Evolutionary conservation across 1,140 invertebrate genomes (phyloP).

Genomic region (Monomorium pharaonis): DNA sequence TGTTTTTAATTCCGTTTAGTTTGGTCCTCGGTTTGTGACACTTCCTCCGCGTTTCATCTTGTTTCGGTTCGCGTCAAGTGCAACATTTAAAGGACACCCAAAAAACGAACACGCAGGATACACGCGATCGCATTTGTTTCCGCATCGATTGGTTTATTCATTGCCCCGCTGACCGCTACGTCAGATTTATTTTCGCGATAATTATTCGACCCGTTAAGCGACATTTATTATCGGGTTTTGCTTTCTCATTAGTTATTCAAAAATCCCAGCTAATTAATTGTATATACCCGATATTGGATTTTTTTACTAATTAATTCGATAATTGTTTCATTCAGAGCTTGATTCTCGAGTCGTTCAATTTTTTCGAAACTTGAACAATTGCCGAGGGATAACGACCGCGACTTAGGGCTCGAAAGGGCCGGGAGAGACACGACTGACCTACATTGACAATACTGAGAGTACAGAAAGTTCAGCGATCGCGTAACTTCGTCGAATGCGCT

Average conservation of each 20-base stretch:
- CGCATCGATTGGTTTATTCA: neutral
- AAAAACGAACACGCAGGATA: neutral
- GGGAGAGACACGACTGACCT: neutral
- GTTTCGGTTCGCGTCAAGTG: neutral
- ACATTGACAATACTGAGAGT: neutral
- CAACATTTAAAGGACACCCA: neutral
- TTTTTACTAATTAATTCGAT: neutral
- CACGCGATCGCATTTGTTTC: neutral
- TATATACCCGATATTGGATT: neutral
- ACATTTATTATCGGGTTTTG: neutral
- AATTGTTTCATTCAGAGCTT: neutral
- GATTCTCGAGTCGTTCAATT: neutral
- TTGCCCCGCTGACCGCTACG: neutral
- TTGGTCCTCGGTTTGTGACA: too few relatives aligned
- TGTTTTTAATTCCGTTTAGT: neutral
- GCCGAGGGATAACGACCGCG: neutral
- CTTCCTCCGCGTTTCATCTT: neutral
- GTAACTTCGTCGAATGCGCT: slow-evolving; percentile 18
- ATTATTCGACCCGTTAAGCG: neutral
- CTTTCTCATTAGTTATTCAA: neutral
- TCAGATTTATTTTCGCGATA: neutral
- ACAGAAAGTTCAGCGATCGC: neutral
- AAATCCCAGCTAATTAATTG: neutral
- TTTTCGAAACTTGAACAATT: neutral
- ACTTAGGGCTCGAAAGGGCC: neutral